Evolutionary conservation across 2,797 vertebrate genomes (phyloP), one percentile per base, ranked within the genome.

Genomic region (Hapalemur alaotrensis): DNA sequence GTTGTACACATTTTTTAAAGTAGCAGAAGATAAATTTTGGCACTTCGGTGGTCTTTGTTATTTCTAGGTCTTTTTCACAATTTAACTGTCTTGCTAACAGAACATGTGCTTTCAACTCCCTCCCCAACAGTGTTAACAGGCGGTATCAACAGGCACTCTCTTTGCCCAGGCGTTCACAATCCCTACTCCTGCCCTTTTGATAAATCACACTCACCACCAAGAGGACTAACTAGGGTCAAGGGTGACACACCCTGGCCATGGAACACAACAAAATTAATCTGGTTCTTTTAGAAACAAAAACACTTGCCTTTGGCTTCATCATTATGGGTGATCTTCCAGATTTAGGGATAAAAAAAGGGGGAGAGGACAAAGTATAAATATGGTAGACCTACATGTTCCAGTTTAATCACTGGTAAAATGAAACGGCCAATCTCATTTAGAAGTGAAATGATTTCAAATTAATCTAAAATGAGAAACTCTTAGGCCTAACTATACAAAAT

Each of bases 391-490:
- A 78, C 54, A 43, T 25, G 7, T 57, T 93, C 32, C 35, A 78
- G 12, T 70, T 22, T 79, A n/a, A 79, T 11, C 72, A 93, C 38
- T 61, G 22, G n/a, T 73, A 78, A 95, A 93, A 88, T 48, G 28
- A 93, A 35, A 86, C 18, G 14, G 63, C 7, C 14, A 48, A 69
- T 65, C 59, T 76, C 50, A 96, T 30, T 67, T 65, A 75, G 10
- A 88, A 52, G 10, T 61, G 18, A 70, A 91, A 92, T 63, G 50
- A 95, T 43, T 92, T 95, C 30, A 41, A 89, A 81, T 81, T 94
- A 72, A 95, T 41, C 78, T 87, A 87, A 89, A 96, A n/a, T 84
- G 52, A 85, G 23, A 93, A 84, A 93, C 46, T 79, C 38, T 46
- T 82, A 85, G 41, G 78, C 7, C 48, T 78, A 82, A 65, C 78